Evolutionary conservation across 30 jellyfish, hydroid and myxozoan genomes (phyloP).

Genomic region (Catostylus mosaicus): DNA sequence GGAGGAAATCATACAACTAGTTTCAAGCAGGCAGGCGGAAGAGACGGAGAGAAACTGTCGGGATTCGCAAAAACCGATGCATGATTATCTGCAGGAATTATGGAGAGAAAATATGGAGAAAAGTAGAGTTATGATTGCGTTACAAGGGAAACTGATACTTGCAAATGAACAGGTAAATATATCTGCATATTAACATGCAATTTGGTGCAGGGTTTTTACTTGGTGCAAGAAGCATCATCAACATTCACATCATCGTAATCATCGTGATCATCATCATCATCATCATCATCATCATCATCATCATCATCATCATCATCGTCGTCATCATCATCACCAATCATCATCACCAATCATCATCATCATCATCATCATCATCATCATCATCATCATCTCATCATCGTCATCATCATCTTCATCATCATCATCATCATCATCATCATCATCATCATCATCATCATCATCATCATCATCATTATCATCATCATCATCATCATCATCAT

Average conservation of each 20-base stretch:
- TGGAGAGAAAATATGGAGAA: conserved; percentile 63
- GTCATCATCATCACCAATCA: background rate
- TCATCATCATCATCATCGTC: background rate
- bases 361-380: too few relatives aligned
- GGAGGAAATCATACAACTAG: conserved; percentile 43
- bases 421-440: background rate
- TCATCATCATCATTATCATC: background rate
- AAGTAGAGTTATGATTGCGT: conserved; percentile 61
- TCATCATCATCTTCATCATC: background rate
- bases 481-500: background rate
- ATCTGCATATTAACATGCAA: too few relatives aligned
- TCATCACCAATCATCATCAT: too few relatives aligned
- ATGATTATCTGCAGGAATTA: conserved; percentile 52
- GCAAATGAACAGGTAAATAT: conserved; percentile 58
- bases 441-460: background rate
- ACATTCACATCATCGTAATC: background rate
- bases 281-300: background rate
- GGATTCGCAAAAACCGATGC: conserved; percentile 29
- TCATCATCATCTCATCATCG: too few relatives aligned
- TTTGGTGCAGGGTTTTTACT: too few relatives aligned
- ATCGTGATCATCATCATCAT: background rate
- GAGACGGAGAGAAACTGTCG: conserved; percentile 26
- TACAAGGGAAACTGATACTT: conserved; percentile 69
- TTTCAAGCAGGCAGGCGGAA: conserved; percentile 41
- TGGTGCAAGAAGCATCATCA: background rate